These are phyloP conservation scores for Cephus pygmeus DNA, from an alignment of 2,888 invertebrate genomes.

Conservation along the genomic window DNA sequence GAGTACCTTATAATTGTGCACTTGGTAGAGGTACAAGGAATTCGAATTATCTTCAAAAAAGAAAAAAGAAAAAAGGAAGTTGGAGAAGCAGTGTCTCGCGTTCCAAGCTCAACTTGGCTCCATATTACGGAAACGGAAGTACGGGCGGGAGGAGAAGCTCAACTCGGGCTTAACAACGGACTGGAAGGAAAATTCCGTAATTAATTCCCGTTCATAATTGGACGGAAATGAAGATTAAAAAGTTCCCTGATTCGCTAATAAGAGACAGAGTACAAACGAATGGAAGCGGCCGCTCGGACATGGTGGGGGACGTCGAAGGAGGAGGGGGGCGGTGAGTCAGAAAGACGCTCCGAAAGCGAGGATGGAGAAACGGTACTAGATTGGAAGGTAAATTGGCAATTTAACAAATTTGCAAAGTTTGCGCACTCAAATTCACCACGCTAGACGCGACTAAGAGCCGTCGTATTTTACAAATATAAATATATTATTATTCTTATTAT, in stretches of 20 bases:
- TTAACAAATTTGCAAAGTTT: slow-evolving; percentile 64
- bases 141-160: neutral
- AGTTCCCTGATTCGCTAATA: slow-evolving; percentile 50
- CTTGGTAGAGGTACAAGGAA: neutral
- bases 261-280: slow-evolving; percentile 44
- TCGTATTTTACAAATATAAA: neutral
- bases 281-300: slow-evolving; percentile 7
- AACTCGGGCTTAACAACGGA: neutral
- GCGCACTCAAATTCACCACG: slow-evolving; percentile 47
- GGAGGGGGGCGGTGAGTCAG: neutral
- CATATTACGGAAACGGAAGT: neutral
- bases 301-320: neutral
- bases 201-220: slow-evolving; percentile 59
- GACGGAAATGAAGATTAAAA: slow-evolving; percentile 61
- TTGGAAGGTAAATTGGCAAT: slow-evolving; percentile 64
- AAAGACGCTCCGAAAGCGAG: neutral
- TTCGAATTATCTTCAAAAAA: neutral
- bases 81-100: neutral
- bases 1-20: neutral
- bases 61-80: neutral
- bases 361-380: slow-evolving; percentile 47
- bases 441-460: slow-evolving; percentile 22
- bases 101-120: neutral
- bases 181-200: slow-evolving; percentile 45
- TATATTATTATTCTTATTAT: neutral